A percentile compares a stretch with the other conserved stretches of the same genome.
These are phyloP conservation scores for Anarhynchus alexandrinus DNA, from an alignment of 2,113 vertebrate genomes.

Conservation along the genomic window DNA sequence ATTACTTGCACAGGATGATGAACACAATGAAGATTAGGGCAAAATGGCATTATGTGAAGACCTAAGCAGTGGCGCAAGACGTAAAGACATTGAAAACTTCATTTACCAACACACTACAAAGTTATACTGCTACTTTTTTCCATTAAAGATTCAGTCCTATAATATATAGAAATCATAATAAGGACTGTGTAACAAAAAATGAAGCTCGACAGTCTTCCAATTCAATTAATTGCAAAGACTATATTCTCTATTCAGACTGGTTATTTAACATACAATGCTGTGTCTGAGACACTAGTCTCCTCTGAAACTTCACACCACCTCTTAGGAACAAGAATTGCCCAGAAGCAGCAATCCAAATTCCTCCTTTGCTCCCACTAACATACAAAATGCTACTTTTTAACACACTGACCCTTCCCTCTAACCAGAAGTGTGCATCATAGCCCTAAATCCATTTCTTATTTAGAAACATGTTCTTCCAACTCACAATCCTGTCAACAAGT, in stretches of 20 bases:
- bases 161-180: not conserved
- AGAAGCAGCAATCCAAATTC: not conserved
- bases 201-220: not conserved
- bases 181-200: not conserved
- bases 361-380: not conserved
- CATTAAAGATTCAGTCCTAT: not conserved
- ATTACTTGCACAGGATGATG: not conserved
- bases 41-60: not conserved
- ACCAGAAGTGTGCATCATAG: not conserved
- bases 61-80: not conserved
- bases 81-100: not conserved
- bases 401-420: not conserved
- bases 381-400: not conserved
- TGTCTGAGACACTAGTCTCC: not conserved
- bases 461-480: not conserved
- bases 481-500: not conserved
- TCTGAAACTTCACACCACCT: not conserved
- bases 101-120: not conserved
- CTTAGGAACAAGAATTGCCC: accelerated
- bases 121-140: not conserved
- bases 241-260: not conserved
- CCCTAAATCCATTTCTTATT: not conserved
- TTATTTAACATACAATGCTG: not conserved
- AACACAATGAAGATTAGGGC: not conserved
- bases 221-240: not conserved